phyloP scores from a whole-genome alignment of 1,140 invertebrate genomes.

The Drosophila virilis region DNA sequence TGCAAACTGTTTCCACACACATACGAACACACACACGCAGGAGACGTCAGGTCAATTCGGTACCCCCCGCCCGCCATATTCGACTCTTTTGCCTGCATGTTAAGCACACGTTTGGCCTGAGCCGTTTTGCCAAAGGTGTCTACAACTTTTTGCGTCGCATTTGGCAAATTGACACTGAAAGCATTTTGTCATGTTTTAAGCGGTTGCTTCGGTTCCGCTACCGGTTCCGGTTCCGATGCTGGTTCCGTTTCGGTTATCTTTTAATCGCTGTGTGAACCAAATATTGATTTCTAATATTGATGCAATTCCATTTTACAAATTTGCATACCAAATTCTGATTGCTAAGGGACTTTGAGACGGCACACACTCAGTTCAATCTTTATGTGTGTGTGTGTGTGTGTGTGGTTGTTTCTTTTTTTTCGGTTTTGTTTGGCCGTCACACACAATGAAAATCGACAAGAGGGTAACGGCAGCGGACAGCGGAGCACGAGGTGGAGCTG shows the following conservation, averaged over 20 bases:
- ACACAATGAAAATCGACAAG: constrained; percentile 45
- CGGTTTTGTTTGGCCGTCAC: constrained; percentile 35
- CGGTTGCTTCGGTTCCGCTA: constrained; percentile 8
- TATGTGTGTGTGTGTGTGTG: constrained; percentile 12
- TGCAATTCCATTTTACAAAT: constrained; percentile 81
- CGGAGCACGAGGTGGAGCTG: constrained; percentile 14
- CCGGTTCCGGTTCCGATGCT: constrained; percentile 22
- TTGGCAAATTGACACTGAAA: constrained; percentile 69
- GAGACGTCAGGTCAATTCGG: constrained; percentile 14
- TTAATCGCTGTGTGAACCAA: constrained; percentile 67
- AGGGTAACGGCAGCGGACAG: constrained; percentile 2
- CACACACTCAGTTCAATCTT: constrained; percentile 19
- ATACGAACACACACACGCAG: not conserved
- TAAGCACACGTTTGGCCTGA: constrained; percentile 46
- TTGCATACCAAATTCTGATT: constrained; percentile 80
- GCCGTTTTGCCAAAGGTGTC: constrained; percentile 37
- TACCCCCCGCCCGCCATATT: too few relatives aligned
- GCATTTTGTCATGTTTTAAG: constrained; percentile 64
- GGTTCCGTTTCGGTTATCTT: constrained; percentile 56
- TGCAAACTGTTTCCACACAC: constrained; percentile 75
- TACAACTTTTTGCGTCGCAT: constrained; percentile 50
- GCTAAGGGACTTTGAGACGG: constrained; percentile 72
- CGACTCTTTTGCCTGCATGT: constrained; percentile 45
- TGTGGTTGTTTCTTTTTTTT: constrained; percentile 19
- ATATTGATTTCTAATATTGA: constrained; percentile 83